Evolutionary conservation across 2,113 vertebrate species (phyloP), one percentile per base, ranked within the genome.

Genomic region (Phyllostomus hastatus): DNA sequence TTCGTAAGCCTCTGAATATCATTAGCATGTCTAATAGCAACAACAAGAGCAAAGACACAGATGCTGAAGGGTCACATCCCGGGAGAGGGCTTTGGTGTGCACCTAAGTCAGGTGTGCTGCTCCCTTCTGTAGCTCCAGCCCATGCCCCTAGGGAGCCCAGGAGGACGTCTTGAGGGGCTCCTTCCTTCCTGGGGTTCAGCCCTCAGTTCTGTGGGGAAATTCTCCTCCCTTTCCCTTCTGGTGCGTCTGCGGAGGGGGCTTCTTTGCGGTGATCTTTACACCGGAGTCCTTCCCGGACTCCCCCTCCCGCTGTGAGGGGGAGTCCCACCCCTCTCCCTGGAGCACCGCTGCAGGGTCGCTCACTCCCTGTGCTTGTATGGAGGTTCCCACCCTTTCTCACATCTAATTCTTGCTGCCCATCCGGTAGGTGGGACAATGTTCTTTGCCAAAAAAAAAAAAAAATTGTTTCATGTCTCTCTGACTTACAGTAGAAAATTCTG

Each of bases 341-440:
- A 35, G 33, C 61, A 17, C n/a, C 1, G 4, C 10, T 35, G 35
- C 16, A 3, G 0, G 6, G 1, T 38, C 43, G 28, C 8, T 38
- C 43, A 24, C 8, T 87, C 83, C 31, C 2, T 11, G 10, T 16
- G 4, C 8, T 90, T 57, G 48, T 38, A 1, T 15, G 31, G 10
- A 57, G 10, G 1, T 5, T 59, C 5, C 35, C 26, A 76, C 41
- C 15, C 31, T 7, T 4, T 75, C 57, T 75, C 28, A 41, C 14
- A 38, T 12, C 35, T 9, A 48, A 54, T 10, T 82, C 7, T 57
- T 12, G 24, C 15, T 67, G 38, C 26, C 86, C 75, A 24, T 43
- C n/a, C 17, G n/a, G 43, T 15, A 64, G 24, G 2, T 76, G 43
- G 67, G 4, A 57, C 17, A 90, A 31, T 85, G 16, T 14, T 88